phyloP scores from a whole-genome alignment of 2,113 vertebrate genomes.

The Oreochromis aureus region DNA sequence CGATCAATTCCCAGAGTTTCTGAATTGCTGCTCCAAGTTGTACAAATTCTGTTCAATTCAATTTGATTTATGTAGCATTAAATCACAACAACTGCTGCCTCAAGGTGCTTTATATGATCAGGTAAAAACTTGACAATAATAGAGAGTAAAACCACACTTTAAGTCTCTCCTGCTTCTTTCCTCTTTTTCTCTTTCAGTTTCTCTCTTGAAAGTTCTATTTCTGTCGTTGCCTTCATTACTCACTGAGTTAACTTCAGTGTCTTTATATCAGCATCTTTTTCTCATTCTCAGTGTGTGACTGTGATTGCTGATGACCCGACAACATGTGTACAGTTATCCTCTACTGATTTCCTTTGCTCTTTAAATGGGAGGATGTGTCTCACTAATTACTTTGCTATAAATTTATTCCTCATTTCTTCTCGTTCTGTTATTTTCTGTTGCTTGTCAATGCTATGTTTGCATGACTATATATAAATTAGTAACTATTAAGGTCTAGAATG shows the following conservation, averaged over 20 bases:
- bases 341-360: neutral
- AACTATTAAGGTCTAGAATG: neutral
- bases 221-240: neutral
- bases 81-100: neutral
- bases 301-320: neutral
- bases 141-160: neutral
- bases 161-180: neutral
- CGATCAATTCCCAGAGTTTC: neutral
- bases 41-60: neutral
- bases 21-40: neutral
- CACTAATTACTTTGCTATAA: neutral
- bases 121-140: neutral
- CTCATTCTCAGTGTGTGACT: neutral
- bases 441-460: neutral
- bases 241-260: neutral
- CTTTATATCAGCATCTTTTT: neutral
- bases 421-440: neutral
- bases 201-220: neutral
- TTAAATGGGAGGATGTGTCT: neutral
- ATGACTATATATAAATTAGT: neutral
- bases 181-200: neutral
- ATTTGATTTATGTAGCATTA: fast-evolving
- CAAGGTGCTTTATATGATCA: neutral
- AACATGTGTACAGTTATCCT: neutral
- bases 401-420: neutral